Base-by-base conservation (phyloP, 1,140 invertebrate species). In the Calliopsis andreniformis region DNA sequence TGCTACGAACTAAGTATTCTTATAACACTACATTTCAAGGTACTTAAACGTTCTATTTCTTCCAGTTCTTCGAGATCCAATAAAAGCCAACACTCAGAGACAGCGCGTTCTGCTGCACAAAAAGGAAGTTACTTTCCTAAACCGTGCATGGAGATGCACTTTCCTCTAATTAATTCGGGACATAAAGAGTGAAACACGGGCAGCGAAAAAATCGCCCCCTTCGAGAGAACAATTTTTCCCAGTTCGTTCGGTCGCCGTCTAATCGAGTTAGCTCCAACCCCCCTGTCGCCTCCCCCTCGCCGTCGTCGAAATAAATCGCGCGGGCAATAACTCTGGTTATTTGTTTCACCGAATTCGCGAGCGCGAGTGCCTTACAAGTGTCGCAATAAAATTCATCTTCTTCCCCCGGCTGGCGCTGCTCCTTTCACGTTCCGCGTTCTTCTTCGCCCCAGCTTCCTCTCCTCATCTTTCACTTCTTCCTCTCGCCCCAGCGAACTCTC, bases 331-430 rank as follows among this genome's bases (percentile, higher is more conserved):
- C 56, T 61, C 55, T 8, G 42, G 35, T 43, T 76, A 61, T 62
- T 71, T 61, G 30, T 76, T 70, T 20, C 51, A 6, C 32, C 49
- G 71, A 55, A 67, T 67, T 66, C 63, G 51, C 39, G 45, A 25
- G 49, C 39, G 39, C 25, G 39, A 66, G 35, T 43, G 39, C 49
- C 32, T 30, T 67, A 56, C 47, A 64, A 72, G 69, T 64, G 69
- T 72, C 47, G 59, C 69, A 64, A 72, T 72, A 72, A 72, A 72
- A 72, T 64, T 42, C 47, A 72, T 72, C 69, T 72, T 72, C 32
- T 47, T 53, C 3, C 59, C 16, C 3, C 45, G 18, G 18, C 23
- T 8, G 18, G 23, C 45, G 47, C 8, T 12, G 14, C 53, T 45
- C 18, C 23, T 39, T 32, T 5, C 1, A 3, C 30, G 12, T 3